Base-by-base conservation (phyloP, 2,888 invertebrate species). In the Gasteruption jaculator region DNA sequence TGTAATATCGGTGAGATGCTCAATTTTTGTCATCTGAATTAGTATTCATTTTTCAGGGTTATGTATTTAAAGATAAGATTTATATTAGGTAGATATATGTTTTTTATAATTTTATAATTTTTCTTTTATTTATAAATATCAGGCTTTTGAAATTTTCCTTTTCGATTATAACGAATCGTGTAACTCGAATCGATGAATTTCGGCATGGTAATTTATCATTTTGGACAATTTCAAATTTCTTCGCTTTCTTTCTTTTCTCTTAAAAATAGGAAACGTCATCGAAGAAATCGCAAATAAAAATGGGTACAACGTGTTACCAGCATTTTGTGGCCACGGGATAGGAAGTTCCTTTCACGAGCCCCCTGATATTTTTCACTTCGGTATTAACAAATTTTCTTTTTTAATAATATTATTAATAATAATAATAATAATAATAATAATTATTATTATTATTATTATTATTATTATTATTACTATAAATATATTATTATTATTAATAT, bases 311-410 rank as follows among this genome's bases (percentile, higher is more conserved):
- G 80, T 92, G 2, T 73, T 95, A 35, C 88, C 89, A 4, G 80
- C 81, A 4, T 89, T 94, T 64, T 78, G 85, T 46, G 95, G 96
- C 0, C 95, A 96, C 72, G 96, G 96, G 0, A 92, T 96, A 53
- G 94, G 95, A 0, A 73, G 76, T 47, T 91, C 90, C 67, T 94
- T 96, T 66, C 95, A 96, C 74, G 92, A 90, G 0, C 85, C 87
- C 2, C 96, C 96, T 2, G 87, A 92, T 62, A 86, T 96, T 57
- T 81, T 80, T 56, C 95, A 96, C 67, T 82, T 81, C 56, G 75
- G 91, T 91, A 76, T 74, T 34, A n/a, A 43, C 11, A 15, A 33
- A 21, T 25, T 3, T 35, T 21, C 14, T 10, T 12, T 45, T 38
- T 26, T 3, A 19, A 25, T 35, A 32, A 30, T 33, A 30, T 22